Base-by-base conservation (phyloP, 1,140 invertebrate species). In the Drosophila ogumai region DNA sequence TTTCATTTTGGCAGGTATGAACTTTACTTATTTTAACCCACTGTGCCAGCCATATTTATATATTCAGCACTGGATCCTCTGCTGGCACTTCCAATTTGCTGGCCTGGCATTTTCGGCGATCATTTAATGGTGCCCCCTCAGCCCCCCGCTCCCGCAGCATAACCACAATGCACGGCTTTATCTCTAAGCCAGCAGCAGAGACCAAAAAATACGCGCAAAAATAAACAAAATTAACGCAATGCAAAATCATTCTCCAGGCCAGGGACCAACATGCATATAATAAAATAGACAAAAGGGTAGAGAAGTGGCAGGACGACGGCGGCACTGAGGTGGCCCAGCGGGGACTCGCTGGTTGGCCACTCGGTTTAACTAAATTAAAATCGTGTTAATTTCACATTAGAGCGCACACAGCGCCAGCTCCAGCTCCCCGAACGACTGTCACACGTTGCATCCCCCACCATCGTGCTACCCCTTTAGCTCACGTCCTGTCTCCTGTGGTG, bases 331-430 rank as follows among this genome's bases (percentile, higher is more conserved):
- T 57, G 63, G 36, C 61, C 61, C 73, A 76, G 61, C 61, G 73
- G 63, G 78, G 31, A 32, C 36, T 10, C 15, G 43, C 17, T 66
- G 82, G 84, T 82, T 88, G 79, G 80, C 85, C 85, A 87, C 85
- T 84, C 80, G 84, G 84, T 88, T 87, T 88, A 87, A 87, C 84
- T 87, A 87, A 87, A 87, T 88, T 88, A 88, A 88, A 88, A 88
- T 88, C 85, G 85, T 90, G 85, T 90, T 90, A 90, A 90, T 90
- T 90, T 90, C 85, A 90, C 86, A 90, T 90, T 90, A 90, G 86
- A 90, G 84, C 81, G 85, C 81, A 81, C 85, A 90, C 85, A 84
- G 58, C 73, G 49, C 44, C 25, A 47, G 34, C 46, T 81, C 47
- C 25, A 47, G 34, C 46, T 81, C 75, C 82, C 82, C 75, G 38